A percentile compares a stretch with the other conserved stretches of the same genome.
phyloP scores from a whole-genome alignment of 2,113 vertebrate species.

The Bubalus kerabau region DNA sequence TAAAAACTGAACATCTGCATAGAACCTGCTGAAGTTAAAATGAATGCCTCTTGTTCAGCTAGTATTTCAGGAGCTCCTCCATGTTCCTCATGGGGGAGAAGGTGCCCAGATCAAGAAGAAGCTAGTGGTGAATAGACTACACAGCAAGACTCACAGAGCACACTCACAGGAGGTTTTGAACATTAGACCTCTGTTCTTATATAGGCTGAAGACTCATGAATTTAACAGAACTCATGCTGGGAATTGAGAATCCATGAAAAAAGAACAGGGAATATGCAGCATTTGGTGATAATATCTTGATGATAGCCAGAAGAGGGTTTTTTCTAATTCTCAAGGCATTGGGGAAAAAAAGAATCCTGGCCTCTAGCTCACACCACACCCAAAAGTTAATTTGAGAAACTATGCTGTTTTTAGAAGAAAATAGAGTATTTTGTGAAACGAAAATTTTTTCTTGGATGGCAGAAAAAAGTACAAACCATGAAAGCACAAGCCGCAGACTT shows the following conservation, averaged over 20 bases:
- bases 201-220: slow-evolving; percentile 26
- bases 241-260: background rate
- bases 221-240: slow-evolving; percentile 33
- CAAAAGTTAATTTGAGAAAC: background rate
- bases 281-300: background rate
- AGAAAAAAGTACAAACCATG: background rate
- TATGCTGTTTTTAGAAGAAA: background rate
- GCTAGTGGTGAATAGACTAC: background rate
- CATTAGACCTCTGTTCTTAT: slow-evolving; percentile 24
- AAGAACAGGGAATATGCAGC: background rate
- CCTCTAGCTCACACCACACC: background rate
- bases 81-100: background rate
- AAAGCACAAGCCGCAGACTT: background rate
- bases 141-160: background rate
- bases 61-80: slow-evolving; percentile 18
- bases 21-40: slow-evolving; percentile 32
- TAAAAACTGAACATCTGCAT: slow-evolving; percentile 1
- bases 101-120: slow-evolving; percentile 19
- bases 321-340: background rate
- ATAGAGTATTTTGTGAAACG: background rate
- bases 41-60: background rate
- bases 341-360: background rate
- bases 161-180: slow-evolving; percentile 17
- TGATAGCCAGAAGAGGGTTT: background rate
- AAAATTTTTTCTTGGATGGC: background rate